These are phyloP conservation scores for Hipparchia sbordonii DNA, from an alignment of 2,888 invertebrate genomes.

Conservation along the genomic window DNA sequence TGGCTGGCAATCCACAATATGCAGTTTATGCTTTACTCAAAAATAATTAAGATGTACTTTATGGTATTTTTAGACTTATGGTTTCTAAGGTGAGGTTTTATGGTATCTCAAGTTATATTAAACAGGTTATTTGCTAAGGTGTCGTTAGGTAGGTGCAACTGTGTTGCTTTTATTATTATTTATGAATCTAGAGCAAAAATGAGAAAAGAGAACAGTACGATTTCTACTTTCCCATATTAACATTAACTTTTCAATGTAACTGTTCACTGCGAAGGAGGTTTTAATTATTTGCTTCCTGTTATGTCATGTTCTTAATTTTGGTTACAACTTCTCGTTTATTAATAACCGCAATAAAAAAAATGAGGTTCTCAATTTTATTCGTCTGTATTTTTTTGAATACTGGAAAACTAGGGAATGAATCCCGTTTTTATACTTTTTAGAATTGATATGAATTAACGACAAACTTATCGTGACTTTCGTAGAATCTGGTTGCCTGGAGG, in stretches of 20 bases:
- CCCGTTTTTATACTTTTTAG: no score
- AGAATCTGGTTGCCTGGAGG: no score
- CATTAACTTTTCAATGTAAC: conserved; percentile 7
- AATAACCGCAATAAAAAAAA: no score
- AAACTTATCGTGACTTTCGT: background rate
- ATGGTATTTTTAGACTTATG: background rate
- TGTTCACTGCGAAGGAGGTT: conserved; percentile 11
- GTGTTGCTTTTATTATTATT: background rate
- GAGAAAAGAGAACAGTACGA: background rate
- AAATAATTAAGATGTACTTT: background rate
- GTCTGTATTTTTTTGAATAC: no score
- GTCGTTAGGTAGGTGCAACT: background rate
- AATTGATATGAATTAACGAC: no score
- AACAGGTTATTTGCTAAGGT: background rate
- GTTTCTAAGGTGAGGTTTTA: conserved; percentile 2
- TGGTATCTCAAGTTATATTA: background rate
- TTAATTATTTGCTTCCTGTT: conserved; percentile 36
- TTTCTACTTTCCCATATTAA: conserved; percentile 14
- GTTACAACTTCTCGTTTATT: conserved; percentile 15
- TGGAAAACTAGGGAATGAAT: no score
- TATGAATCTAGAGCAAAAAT: background rate
- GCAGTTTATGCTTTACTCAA: background rate
- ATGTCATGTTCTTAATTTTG: conserved; percentile 31
- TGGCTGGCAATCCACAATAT: no score
- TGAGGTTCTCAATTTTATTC: no score